Evolutionary conservation across 2,888 invertebrate species (phyloP).

Genomic region (Carterocephalus palaemon): DNA sequence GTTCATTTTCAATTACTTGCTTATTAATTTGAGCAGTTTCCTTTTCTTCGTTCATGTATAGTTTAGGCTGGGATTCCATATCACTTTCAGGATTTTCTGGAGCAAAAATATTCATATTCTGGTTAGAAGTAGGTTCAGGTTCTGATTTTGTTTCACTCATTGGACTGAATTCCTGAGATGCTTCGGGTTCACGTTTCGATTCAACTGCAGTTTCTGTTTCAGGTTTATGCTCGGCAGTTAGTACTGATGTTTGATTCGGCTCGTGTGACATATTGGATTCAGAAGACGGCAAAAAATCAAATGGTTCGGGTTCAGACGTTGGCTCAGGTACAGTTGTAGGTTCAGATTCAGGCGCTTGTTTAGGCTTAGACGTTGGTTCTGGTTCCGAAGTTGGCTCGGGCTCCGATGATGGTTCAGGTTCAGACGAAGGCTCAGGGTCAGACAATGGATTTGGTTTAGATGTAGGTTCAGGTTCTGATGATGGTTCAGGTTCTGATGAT

Average conservation of each 20-base stretch:
- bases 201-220: slow-evolving; percentile 27
- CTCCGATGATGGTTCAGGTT: slow-evolving; percentile 47
- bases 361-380: slow-evolving; percentile 20
- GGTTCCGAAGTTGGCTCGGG: slow-evolving; percentile 26
- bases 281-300: too few species aligned
- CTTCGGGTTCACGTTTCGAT: neutral
- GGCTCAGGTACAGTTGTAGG: slow-evolving; percentile 33
- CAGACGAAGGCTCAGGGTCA: slow-evolving; percentile 56
- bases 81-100: slow-evolving; percentile 27
- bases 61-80: neutral
- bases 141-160: slow-evolving; percentile 27
- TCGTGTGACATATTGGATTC: too few species aligned
- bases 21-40: neutral
- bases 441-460: slow-evolving; percentile 45
- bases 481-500: slow-evolving; percentile 51
- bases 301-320: slow-evolving; percentile 21
- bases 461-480: slow-evolving; percentile 57
- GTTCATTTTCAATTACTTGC: slow-evolving; percentile 4
- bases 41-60: neutral
- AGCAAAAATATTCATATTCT: slow-evolving; percentile 5
- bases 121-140: slow-evolving; percentile 22
- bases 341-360: slow-evolving; percentile 34
- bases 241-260: too few species aligned
- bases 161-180: slow-evolving; percentile 18
- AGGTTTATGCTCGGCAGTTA: too few species aligned